Percentiles rank a stretch among this genome's conserved stretches.
phyloP scores from a whole-genome alignment of 2,797 vertebrate genomes.

The Pagetopsis macropterus region DNA sequence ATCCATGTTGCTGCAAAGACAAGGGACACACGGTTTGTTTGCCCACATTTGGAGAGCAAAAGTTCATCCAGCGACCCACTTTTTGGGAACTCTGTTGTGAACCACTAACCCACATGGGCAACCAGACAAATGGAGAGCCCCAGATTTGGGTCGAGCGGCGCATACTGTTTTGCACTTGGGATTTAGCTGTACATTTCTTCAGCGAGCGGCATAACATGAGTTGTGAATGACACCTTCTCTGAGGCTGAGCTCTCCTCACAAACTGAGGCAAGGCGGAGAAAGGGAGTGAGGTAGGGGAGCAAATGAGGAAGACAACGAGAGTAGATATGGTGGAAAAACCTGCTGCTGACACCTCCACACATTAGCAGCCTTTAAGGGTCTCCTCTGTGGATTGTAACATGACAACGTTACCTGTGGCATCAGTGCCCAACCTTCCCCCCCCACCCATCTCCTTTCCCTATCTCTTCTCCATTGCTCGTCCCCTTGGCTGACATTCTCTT shows the following conservation, averaged over 20 bases:
- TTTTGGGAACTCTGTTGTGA: slow-evolving; percentile 52
- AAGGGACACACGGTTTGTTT: slow-evolving; percentile 14
- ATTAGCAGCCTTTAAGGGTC: slow-evolving; percentile 74
- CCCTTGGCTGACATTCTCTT: slow-evolving; percentile 80
- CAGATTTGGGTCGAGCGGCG: slow-evolving; percentile 59
- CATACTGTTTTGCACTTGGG: slow-evolving; percentile 37
- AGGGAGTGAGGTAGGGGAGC: neutral
- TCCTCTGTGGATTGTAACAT: slow-evolving; percentile 73
- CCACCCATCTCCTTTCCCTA: neutral
- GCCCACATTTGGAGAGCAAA: slow-evolving; percentile 25
- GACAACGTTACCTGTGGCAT: slow-evolving; percentile 71
- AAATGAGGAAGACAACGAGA: slow-evolving; percentile 19
- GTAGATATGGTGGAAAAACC: slow-evolving; percentile 47
- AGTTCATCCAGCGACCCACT: slow-evolving; percentile 47
- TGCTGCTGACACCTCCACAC: slow-evolving; percentile 66
- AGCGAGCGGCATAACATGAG: slow-evolving; percentile 16
- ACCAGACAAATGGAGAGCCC: slow-evolving; percentile 60
- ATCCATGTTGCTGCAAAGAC: slow-evolving; percentile 31
- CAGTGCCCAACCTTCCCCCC: slow-evolving; percentile 20
- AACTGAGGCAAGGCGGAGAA: slow-evolving; percentile 30
- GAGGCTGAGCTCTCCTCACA: slow-evolving; percentile 39
- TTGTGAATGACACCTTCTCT: slow-evolving; percentile 40
- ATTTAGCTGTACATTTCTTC: slow-evolving; percentile 43
- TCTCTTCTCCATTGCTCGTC: slow-evolving; percentile 40
- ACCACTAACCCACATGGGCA: slow-evolving; percentile 71